Evolutionary conservation across 2,113 vertebrate species (phyloP).

Genomic region (Butastur rufipennis): DNA sequence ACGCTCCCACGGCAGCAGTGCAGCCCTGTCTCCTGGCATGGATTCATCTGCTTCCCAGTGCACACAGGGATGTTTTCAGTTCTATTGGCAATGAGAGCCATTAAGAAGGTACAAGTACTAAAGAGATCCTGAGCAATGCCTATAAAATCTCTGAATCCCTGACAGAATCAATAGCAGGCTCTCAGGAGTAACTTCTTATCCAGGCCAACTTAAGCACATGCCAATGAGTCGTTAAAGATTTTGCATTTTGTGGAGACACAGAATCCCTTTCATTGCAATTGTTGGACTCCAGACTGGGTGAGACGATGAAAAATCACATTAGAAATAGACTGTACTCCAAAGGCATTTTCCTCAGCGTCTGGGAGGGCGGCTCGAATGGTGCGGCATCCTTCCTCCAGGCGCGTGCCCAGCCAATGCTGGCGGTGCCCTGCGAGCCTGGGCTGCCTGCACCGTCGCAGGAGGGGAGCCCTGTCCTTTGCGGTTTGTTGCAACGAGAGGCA

Average conservation of each 20-base stretch:
- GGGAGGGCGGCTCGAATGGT: rapidly evolving
- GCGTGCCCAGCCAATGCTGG: rapidly evolving
- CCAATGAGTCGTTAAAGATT: conserved; percentile 55
- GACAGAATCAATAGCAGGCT: conserved; percentile 58
- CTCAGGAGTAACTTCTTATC: conserved; percentile 44
- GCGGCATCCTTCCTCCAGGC: neutral
- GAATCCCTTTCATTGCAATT: neutral
- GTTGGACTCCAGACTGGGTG: neutral
- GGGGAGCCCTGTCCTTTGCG: neutral
- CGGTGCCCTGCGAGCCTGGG: rapidly evolving
- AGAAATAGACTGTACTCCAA: neutral
- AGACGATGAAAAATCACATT: neutral
- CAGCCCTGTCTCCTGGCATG: neutral
- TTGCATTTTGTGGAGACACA: conserved; percentile 24
- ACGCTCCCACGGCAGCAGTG: rapidly evolving
- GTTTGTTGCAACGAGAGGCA: rapidly evolving
- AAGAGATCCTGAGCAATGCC: conserved; percentile 41
- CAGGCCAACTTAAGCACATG: conserved; percentile 28
- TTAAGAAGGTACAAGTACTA: conserved; percentile 29
- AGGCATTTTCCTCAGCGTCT: neutral
- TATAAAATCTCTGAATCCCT: conserved; percentile 55
- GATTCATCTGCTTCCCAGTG: neutral
- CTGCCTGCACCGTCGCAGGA: rapidly evolving
- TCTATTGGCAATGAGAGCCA: neutral
- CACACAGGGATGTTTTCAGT: neutral